Percentiles rank a stretch among this genome's conserved stretches.
Evolutionary conservation across 2,113 vertebrate species (phyloP).

Genomic region (Tupaia tana): DNA sequence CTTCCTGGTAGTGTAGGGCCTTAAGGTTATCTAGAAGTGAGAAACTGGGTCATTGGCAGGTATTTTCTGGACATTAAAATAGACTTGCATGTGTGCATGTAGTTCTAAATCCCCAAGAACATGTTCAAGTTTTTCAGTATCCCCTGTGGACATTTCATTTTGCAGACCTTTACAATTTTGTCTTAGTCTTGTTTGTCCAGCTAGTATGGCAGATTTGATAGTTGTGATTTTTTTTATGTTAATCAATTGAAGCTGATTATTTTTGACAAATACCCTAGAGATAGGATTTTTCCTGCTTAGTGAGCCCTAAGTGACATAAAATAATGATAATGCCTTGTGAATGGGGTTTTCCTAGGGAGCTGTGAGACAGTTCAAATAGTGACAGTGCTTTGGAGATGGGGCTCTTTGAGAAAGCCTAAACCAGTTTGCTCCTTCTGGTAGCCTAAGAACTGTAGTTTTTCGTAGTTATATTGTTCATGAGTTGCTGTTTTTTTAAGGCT

Average conservation of each 20-base stretch:
- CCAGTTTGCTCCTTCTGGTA: not conserved
- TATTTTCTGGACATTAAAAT: not conserved
- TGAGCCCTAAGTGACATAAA: not conserved
- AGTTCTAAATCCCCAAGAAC: not conserved
- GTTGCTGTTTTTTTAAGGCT: not conserved
- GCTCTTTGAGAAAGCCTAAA: not conserved
- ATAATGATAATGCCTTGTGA: not conserved
- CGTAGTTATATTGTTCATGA: not conserved
- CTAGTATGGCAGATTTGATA: not conserved
- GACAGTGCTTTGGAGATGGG: not conserved
- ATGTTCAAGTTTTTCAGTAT: not conserved
- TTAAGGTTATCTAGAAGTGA: not conserved
- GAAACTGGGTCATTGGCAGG: not conserved
- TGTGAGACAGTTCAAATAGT: not conserved
- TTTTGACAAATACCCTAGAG: conserved; percentile 34
- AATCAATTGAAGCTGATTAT: conserved; percentile 32
- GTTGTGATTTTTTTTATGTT: not conserved
- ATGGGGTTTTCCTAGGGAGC: not conserved
- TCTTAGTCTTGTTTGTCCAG: not conserved
- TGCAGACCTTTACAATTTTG: conserved; percentile 25
- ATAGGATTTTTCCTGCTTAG: not conserved
- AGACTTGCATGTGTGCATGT: not conserved
- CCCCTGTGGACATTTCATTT: not conserved
- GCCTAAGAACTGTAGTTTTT: not conserved
- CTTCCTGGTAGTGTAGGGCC: not conserved